phyloP scores from a whole-genome alignment of 2,113 vertebrate genomes.

The Oriolus oriolus region DNA sequence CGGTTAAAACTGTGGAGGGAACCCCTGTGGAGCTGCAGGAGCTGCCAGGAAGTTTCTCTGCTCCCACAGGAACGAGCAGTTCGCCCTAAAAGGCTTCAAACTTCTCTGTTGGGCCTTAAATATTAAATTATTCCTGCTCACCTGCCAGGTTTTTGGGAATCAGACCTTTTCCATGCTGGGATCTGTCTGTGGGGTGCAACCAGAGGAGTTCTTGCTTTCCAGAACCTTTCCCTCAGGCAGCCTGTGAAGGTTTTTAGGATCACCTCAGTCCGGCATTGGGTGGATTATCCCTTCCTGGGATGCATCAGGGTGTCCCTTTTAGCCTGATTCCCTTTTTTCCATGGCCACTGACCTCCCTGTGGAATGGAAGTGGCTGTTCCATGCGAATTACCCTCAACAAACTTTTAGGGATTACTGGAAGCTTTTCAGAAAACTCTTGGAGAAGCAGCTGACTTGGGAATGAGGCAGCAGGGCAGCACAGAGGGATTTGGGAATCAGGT shows the following conservation, averaged over 20 bases:
- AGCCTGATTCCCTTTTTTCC: not conserved
- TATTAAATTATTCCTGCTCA: not conserved
- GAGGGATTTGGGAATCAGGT: no score
- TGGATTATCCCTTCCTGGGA: not conserved
- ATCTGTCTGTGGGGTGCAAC: not conserved
- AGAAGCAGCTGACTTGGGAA: no score
- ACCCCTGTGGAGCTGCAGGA: not conserved
- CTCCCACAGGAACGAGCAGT: not conserved
- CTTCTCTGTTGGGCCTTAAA: not conserved
- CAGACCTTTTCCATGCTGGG: not conserved
- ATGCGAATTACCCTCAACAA: not conserved
- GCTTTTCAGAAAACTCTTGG: not conserved
- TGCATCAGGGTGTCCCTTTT: not conserved
- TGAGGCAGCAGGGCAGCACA: not conserved
- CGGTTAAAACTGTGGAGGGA: not conserved
- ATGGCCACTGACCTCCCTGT: not conserved
- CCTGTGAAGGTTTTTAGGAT: not conserved
- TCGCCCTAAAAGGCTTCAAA: not conserved
- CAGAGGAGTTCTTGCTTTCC: not conserved
- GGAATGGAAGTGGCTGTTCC: not conserved
- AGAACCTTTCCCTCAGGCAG: not conserved
- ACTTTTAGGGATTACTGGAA: not conserved
- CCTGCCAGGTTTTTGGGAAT: not conserved
- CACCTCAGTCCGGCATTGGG: not conserved
- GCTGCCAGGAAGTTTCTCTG: not conserved